Base-by-base conservation (phyloP, 37 sponge, comb jelly and placozoan species). In the Crambe crambe region DNA sequence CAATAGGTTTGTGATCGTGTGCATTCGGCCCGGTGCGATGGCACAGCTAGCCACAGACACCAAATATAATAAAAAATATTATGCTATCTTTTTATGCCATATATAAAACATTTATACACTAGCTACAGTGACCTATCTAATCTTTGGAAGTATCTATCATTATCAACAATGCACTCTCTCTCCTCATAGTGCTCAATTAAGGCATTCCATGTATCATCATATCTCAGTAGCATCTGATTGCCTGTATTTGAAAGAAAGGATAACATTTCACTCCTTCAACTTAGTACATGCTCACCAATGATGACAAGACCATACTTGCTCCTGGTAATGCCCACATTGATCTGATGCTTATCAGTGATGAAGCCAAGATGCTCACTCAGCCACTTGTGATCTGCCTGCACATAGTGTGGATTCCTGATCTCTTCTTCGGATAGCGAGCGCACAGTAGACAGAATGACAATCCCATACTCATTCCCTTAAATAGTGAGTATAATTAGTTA, bases 381-480 rank as follows among this genome's bases (percentile, higher is more conserved):
- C 92, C 92, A 91, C 10, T 66, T 20, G 18, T 62, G 67, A 40
- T 91, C 92, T 47, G 84, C 51, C 56, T 79, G 61, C 0, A 82
- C 73, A 1, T 68, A 61, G 15, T 86, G 70, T 21, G 31, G 47
- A 77, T 88, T 63, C n/a, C 42, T 42, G 20, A 88, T 88, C 35
- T 86, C 87, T 8, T 73, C 15, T 87, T 88, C 25, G 83, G 79
- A n/a, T n/a, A n/a, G n/a, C n/a, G n/a, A n/a, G n/a, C n/a, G n/a
- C n/a, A n/a, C n/a, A n/a, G n/a, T n/a, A 31, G 87, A 86, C 73
- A 91, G 67, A n/a, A 91, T 75, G 26, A 91, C 92, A 68, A 80
- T 51, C 10, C 85, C 90, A 90, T 65, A 90, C 37, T 90, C 90
- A 90, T 90, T 85, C 51, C 90, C 90, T 90, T 23, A 32, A 77